Percentiles rank a stretch among this genome's conserved stretches.
Conservation (phyloP, 2,797 vertebrate species). For the Staurois parvus region DNA sequence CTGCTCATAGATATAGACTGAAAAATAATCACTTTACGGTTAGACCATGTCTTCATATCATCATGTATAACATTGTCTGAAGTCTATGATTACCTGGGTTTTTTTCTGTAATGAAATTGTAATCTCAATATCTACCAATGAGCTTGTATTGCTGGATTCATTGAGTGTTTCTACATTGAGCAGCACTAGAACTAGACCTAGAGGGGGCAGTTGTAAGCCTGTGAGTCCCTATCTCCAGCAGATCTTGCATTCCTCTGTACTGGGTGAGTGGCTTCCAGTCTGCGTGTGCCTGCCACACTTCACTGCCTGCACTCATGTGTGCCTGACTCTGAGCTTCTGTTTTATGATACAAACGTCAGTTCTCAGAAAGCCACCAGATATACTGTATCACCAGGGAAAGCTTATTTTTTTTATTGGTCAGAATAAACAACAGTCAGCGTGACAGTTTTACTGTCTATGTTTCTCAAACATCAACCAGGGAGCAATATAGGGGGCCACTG, state of each 20-base stretch:
- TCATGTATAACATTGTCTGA: too few species aligned
- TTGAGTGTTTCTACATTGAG: not conserved
- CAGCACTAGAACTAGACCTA: not conserved
- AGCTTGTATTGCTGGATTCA: not conserved
- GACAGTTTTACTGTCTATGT: constrained; percentile 19
- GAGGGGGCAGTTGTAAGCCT: constrained; percentile 46
- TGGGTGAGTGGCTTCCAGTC: constrained; percentile 45
- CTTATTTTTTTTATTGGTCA: constrained; percentile 21
- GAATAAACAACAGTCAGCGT: constrained; percentile 24
- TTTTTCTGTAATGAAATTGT: not conserved
- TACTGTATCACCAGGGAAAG: constrained; percentile 2
- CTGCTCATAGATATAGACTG: too few species aligned
- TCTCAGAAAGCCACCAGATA: constrained; percentile 46
- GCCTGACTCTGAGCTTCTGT: constrained; percentile 50
- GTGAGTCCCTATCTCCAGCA: constrained; percentile 25
- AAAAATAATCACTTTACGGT: too few species aligned
- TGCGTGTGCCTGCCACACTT: constrained; percentile 63
- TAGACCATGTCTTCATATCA: too few species aligned
- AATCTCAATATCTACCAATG: not conserved
- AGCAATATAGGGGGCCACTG: not conserved
- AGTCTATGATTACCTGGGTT: not conserved
- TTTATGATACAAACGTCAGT: constrained; percentile 51
- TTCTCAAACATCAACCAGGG: not conserved
- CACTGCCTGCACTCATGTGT: constrained; percentile 50
- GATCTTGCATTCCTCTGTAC: constrained; percentile 54